Evolutionary conservation across 2,888 invertebrate genomes (phyloP).

Genomic region (Stenoptilia bipunctidactyla): DNA sequence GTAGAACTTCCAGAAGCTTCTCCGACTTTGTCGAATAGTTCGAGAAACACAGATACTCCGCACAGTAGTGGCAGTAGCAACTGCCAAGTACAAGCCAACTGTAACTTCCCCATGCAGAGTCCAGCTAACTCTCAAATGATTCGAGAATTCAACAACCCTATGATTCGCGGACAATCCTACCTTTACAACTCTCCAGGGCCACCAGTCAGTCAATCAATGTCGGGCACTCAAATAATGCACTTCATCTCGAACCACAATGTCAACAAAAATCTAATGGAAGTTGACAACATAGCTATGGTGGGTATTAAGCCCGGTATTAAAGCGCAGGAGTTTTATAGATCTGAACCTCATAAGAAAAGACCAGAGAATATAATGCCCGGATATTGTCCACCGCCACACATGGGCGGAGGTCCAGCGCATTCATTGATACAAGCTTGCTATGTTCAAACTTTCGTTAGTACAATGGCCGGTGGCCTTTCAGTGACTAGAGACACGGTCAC

Average conservation of each 20-base stretch:
- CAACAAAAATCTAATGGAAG: slow-evolving; percentile 64
- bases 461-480: slow-evolving; percentile 79
- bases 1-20: slow-evolving; percentile 73
- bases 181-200: slow-evolving; percentile 54
- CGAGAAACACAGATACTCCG: slow-evolving; percentile 59
- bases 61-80: slow-evolving; percentile 45
- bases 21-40: slow-evolving; percentile 71
- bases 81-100: slow-evolving; percentile 41
- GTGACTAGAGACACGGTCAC: slow-evolving; percentile 86
- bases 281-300: slow-evolving; percentile 65
- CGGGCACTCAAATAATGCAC: slow-evolving; percentile 62
- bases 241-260: slow-evolving; percentile 65
- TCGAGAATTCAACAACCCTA: slow-evolving; percentile 47
- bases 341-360: slow-evolving; percentile 33
- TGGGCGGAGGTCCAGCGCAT: slow-evolving; percentile 58
- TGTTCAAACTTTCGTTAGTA: slow-evolving; percentile 54
- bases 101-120: slow-evolving; percentile 54
- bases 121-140: slow-evolving; percentile 65
- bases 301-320: slow-evolving; percentile 49
- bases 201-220: slow-evolving; percentile 34
- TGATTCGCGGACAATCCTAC: slow-evolving; percentile 43
- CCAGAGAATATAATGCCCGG: slow-evolving; percentile 55
- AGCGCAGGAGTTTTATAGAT: slow-evolving; percentile 35
- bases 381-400: slow-evolving; percentile 59
- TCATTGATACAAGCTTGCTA: slow-evolving; percentile 54